phyloP scores from a whole-genome alignment of 1,140 invertebrate genomes.

The Drosophila arawakana region DNA sequence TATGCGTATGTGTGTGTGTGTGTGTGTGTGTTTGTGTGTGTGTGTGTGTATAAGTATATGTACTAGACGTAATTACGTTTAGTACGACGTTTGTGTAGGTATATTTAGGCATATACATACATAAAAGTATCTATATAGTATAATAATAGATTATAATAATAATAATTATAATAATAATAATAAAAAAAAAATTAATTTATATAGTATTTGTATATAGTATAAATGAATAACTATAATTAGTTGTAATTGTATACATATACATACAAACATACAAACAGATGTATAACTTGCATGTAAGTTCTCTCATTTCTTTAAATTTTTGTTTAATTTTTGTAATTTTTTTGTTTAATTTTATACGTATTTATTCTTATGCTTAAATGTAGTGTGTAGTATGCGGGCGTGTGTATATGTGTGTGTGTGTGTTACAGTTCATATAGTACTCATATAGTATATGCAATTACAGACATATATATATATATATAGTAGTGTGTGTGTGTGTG shows the following conservation, averaged over 20 bases:
- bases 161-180: conserved; percentile 40
- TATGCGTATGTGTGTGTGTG: conserved; percentile 19
- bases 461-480: conserved; percentile 33
- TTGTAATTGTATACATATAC: conserved; percentile 46
- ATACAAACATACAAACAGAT: conserved; percentile 47
- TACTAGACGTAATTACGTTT: conserved; percentile 71
- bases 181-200: conserved; percentile 34
- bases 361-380: conserved; percentile 40
- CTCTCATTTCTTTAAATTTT: conserved; percentile 3
- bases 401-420: conserved; percentile 23
- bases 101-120: conserved; percentile 48
- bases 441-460: conserved; percentile 17
- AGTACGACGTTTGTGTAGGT: conserved; percentile 43
- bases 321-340: neutral
- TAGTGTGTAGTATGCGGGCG: conserved; percentile 17
- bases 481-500: conserved; percentile 23
- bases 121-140: conserved; percentile 43
- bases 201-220: conserved; percentile 31
- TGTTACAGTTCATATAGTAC: conserved; percentile 14
- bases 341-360: conserved; percentile 31
- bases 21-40: conserved; percentile 3
- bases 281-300: conserved; percentile 39
- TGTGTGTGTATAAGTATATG: conserved; percentile 35
- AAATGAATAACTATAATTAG: conserved; percentile 63
- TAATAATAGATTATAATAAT: conserved; percentile 22